phyloP scores from a whole-genome alignment of 2,113 vertebrate species.

The Corapipo altera region DNA sequence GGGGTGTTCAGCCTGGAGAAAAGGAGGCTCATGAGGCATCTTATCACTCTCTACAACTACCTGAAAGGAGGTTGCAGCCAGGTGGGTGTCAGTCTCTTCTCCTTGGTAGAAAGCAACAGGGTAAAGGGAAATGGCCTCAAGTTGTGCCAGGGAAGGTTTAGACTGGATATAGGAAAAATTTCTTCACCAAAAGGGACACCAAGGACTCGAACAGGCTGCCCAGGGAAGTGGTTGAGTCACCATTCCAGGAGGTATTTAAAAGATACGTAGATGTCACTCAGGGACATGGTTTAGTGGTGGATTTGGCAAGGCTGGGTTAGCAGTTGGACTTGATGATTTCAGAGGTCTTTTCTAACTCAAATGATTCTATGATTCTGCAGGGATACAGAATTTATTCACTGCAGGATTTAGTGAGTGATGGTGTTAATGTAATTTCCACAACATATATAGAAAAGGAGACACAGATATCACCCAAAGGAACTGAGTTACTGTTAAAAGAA shows the following conservation, averaged over 20 bases:
- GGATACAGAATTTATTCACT: not conserved
- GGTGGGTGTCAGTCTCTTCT: not conserved
- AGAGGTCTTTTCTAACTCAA: not conserved
- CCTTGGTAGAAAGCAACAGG: accelerated
- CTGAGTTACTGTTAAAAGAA: not conserved
- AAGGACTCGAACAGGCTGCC: not conserved
- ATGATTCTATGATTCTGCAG: not conserved
- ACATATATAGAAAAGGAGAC: not conserved
- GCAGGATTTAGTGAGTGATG: not conserved
- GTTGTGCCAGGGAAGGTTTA: not conserved
- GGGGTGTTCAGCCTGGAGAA: not conserved
- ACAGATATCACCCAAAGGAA: not conserved
- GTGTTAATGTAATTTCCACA: not conserved
- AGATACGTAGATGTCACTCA: not conserved
- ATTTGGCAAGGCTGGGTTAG: not conserved
- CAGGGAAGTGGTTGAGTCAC: not conserved
- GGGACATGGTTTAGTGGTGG: not conserved
- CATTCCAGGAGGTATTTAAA: not conserved
- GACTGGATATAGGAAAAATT: not conserved
- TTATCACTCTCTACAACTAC: too few relatives aligned
- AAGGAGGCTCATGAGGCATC: accelerated
- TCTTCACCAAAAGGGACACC: not conserved
- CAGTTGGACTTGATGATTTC: accelerated
- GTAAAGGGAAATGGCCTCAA: not conserved
- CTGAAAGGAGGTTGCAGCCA: not conserved